Evolutionary conservation across 2,888 invertebrate genomes (phyloP).

Genomic region (Idaea straminata): DNA sequence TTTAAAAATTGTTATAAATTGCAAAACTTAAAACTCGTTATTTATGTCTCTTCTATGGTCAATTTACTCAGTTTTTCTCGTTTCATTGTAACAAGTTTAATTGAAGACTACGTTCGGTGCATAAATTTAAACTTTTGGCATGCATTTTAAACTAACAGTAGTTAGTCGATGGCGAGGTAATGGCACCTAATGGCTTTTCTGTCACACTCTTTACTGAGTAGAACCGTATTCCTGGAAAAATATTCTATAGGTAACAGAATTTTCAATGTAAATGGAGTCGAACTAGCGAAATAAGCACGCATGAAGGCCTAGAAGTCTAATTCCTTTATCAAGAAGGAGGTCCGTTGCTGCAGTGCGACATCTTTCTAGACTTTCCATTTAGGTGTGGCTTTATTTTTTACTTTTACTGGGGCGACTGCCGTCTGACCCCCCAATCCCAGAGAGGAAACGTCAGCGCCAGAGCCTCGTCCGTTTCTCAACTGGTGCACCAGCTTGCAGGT

Average conservation of each 20-base stretch:
- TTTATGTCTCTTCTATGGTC: slow-evolving; percentile 64
- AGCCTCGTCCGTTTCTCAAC: too few species aligned
- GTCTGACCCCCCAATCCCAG: too few species aligned
- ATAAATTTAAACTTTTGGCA: slow-evolving; percentile 75
- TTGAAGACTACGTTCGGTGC: slow-evolving; percentile 74
- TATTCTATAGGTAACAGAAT: not conserved
- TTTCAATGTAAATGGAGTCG: too few species aligned
- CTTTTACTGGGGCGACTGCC: too few species aligned
- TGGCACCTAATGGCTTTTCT: slow-evolving; percentile 64
- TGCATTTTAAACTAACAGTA: slow-evolving; percentile 73
- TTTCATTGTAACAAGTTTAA: slow-evolving; percentile 76
- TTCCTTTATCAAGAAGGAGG: too few species aligned
- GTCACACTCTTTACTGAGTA: slow-evolving; percentile 43
- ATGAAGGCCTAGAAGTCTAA: too few species aligned
- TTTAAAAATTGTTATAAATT: slow-evolving; percentile 69
- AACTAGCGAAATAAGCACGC: too few species aligned
- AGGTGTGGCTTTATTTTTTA: too few species aligned
- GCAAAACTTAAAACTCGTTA: slow-evolving; percentile 66
- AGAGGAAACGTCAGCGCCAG: too few species aligned
- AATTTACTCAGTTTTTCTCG: slow-evolving; percentile 67
- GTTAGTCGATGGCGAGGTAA: slow-evolving; percentile 54
- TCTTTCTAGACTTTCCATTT: too few species aligned
- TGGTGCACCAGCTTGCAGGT: too few species aligned
- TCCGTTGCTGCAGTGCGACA: too few species aligned
- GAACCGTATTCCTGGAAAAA: not conserved